Conservation (phyloP, 2,888 invertebrate species). For the Euplexia lucipara region DNA sequence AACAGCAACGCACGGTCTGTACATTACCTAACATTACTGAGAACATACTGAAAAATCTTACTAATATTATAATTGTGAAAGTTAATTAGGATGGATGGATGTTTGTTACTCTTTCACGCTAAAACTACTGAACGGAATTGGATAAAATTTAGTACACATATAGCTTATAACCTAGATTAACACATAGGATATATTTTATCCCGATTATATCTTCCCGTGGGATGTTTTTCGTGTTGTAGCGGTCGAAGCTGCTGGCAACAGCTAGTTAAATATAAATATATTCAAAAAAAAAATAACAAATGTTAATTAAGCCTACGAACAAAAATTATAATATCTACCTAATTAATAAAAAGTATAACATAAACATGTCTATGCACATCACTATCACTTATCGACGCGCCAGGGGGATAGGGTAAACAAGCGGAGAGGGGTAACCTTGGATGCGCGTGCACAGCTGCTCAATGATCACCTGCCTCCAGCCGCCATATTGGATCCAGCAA, state of each 20-base stretch:
- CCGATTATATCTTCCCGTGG: no score
- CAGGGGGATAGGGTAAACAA: constrained; percentile 73
- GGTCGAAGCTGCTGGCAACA: no score
- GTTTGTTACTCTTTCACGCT: no score
- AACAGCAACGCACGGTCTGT: constrained; percentile 17
- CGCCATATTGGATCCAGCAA: constrained; percentile 79
- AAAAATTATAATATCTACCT: constrained; percentile 47
- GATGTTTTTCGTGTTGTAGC: no score
- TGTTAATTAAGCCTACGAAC: constrained; percentile 29
- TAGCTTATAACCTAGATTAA: no score
- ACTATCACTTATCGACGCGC: constrained; percentile 78
- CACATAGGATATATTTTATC: no score
- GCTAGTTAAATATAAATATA: no score
- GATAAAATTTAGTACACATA: no score
- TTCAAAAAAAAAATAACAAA: constrained; percentile 15
- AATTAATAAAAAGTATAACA: constrained; percentile 51
- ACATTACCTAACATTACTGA: not conserved
- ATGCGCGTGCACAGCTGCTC: constrained; percentile 83
- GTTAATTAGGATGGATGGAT: no score
- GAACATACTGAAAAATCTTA: no score
- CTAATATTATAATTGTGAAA: no score
- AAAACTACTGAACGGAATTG: no score
- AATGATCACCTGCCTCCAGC: constrained; percentile 83
- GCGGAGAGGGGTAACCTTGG: constrained; percentile 86
- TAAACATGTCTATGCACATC: constrained; percentile 71